Evolutionary conservation across 2,113 vertebrate genomes (phyloP).

Genomic region (Phylloscopus trochiloides): DNA sequence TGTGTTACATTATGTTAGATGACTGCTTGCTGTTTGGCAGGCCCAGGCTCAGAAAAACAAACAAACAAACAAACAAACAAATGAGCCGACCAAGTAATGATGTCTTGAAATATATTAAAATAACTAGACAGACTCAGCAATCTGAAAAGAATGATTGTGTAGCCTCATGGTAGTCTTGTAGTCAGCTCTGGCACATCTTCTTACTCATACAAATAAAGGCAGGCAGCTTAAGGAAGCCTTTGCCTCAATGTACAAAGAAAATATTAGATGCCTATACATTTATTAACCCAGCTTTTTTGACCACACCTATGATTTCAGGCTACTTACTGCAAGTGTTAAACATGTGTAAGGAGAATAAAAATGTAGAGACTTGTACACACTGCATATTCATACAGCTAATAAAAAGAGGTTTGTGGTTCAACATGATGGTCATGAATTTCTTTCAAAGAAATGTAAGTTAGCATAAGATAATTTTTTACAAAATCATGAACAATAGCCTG

Average conservation of each 20-base stretch:
- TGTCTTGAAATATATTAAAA: background rate
- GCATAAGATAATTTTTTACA: background rate
- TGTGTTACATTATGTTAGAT: rapidly evolving
- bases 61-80: background rate
- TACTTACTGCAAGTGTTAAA: background rate
- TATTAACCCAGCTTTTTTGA: background rate
- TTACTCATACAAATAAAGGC: background rate
- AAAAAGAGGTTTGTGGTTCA: background rate
- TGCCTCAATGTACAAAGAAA: background rate
- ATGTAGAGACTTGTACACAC: background rate
- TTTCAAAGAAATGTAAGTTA: background rate
- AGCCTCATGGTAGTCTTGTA: background rate
- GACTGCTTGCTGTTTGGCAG: background rate
- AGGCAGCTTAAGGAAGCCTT: background rate
- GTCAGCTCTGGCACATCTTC: background rate
- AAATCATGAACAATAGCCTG: background rate
- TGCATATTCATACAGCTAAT: background rate
- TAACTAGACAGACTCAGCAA: background rate
- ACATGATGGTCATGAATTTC: background rate
- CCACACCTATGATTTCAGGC: background rate
- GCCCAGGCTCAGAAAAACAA: background rate
- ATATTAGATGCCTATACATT: rapidly evolving
- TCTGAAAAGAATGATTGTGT: background rate
- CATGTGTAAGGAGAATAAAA: background rate
- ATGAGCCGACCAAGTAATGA: background rate